phyloP scores from a whole-genome alignment of 2,888 invertebrate genomes.

The Cephus sareptanus region DNA sequence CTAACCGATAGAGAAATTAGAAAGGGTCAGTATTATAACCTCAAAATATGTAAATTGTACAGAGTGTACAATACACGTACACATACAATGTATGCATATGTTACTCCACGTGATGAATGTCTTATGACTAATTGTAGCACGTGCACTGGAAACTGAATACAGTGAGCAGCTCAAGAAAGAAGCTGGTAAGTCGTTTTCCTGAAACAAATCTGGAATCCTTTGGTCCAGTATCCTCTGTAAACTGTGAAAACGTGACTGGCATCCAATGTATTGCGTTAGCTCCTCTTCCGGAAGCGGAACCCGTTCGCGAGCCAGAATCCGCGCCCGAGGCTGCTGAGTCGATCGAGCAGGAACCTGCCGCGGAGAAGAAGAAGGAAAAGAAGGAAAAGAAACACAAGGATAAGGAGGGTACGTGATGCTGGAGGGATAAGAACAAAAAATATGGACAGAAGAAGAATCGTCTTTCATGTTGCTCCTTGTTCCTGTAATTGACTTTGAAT shows the following conservation, averaged over 20 bases:
- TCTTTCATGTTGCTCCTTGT: too few relatives aligned
- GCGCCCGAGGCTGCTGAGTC: slow-evolving; percentile 21
- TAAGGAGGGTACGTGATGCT: slow-evolving; percentile 14
- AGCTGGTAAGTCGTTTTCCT: too few relatives aligned
- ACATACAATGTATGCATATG: slow-evolving; percentile 9
- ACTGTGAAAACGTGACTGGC: not conserved
- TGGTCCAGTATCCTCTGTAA: not conserved
- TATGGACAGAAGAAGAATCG: too few relatives aligned
- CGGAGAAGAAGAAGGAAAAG: slow-evolving; percentile 38
- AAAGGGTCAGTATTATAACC: slow-evolving; percentile 54
- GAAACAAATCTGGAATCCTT: too few relatives aligned
- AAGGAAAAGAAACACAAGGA: slow-evolving; percentile 38
- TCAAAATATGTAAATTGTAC: not conserved
- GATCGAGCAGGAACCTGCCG: slow-evolving; percentile 8
- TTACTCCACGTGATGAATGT: slow-evolving; percentile 2
- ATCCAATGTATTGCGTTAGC: slow-evolving; percentile 5
- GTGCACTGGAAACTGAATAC: slow-evolving; percentile 48
- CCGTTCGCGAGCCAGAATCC: slow-evolving; percentile 25
- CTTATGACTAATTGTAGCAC: slow-evolving; percentile 50
- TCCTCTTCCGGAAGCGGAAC: slow-evolving; percentile 22
- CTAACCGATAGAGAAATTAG: slow-evolving; percentile 59
- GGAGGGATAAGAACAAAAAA: too few relatives aligned
- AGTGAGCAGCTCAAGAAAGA: slow-evolving; percentile 28
- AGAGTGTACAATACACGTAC: not conserved
- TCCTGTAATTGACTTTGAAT: too few relatives aligned